A percentile compares a stretch with the other conserved stretches of the same genome.
phyloP scores from a whole-genome alignment of 2,113 vertebrate genomes.

The Hiodon alosoides region DNA sequence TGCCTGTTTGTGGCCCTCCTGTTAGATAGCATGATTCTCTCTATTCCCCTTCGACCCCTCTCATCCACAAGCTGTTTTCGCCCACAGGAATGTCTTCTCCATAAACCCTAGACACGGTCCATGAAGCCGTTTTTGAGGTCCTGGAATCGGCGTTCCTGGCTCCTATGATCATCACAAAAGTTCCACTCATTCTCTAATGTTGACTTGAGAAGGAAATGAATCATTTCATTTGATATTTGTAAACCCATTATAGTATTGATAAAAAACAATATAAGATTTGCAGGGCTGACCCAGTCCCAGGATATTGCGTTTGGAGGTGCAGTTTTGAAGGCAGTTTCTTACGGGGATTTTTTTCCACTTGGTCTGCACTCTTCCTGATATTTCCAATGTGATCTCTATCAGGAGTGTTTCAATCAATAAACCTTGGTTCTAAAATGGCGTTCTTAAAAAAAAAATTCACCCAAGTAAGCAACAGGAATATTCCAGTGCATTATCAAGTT shows the following conservation, averaged over 20 bases:
- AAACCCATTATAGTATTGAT: too few species aligned
- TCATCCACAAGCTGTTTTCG: too few species aligned
- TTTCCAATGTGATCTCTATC: slow-evolving; percentile 37
- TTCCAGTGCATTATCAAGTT: slow-evolving; percentile 60
- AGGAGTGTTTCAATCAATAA: slow-evolving; percentile 36
- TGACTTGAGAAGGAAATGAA: not conserved
- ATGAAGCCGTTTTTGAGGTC: not conserved
- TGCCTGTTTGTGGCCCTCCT: too few species aligned
- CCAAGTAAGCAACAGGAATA: slow-evolving; percentile 46
- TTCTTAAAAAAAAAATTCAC: slow-evolving; percentile 31
- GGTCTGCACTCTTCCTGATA: slow-evolving; percentile 32
- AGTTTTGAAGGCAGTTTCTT: not conserved
- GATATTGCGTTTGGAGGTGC: not conserved
- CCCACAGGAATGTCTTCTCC: too few species aligned
- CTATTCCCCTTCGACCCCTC: too few species aligned
- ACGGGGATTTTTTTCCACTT: slow-evolving; percentile 7
- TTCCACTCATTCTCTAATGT: not conserved
- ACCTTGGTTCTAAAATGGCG: slow-evolving; percentile 36
- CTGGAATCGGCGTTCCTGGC: not conserved
- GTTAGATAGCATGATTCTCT: too few species aligned
- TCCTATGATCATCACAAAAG: too few species aligned
- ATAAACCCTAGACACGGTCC: not conserved
- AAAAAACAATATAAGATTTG: too few species aligned
- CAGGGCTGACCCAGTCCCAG: too few species aligned
- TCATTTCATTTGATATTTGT: slow-evolving; percentile 1